A percentile compares a stretch with the other conserved stretches of the same genome.
phyloP scores from a whole-genome alignment of 1,140 invertebrate species.

The Zaprionus ornatus region DNA sequence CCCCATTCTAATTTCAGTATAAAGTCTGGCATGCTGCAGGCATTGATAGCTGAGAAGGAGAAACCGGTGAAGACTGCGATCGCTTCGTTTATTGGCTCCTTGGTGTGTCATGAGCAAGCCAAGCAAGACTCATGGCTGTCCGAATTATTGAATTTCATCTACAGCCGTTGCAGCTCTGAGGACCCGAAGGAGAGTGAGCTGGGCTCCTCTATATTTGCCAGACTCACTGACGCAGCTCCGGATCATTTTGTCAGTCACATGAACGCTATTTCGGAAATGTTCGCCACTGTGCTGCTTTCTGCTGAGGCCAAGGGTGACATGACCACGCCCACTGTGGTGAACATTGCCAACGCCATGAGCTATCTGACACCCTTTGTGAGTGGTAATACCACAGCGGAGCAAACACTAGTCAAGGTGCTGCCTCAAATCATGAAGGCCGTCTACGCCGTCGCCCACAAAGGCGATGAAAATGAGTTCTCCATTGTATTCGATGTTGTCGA shows the following conservation, averaged over 20 bases:
- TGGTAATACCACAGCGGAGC: constrained; percentile 67
- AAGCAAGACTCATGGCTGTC: constrained; percentile 86
- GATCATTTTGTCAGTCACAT: constrained; percentile 81
- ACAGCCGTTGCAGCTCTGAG: constrained; percentile 52
- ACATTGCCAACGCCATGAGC: constrained; percentile 67
- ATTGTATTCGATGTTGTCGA: constrained; percentile 90
- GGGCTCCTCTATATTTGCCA: constrained; percentile 76
- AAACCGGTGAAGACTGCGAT: constrained; percentile 87
- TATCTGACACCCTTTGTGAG: constrained; percentile 72
- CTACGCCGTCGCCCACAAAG: constrained; percentile 84
- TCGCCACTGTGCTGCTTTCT: constrained; percentile 49
- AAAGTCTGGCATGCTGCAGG: constrained; percentile 86
- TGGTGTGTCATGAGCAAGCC: constrained; percentile 89
- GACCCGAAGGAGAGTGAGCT: constrained; percentile 77
- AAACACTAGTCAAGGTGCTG: constrained; percentile 87
- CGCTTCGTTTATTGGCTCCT: constrained; percentile 87
- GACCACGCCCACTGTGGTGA: constrained; percentile 65
- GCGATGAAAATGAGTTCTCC: constrained; percentile 86
- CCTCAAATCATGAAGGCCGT: constrained; percentile 87
- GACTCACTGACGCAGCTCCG: constrained; percentile 70
- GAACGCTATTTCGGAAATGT: constrained; percentile 70
- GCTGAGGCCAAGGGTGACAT: constrained; percentile 64
- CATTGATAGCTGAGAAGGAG: constrained; percentile 86
- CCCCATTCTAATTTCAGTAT: constrained; percentile 83
- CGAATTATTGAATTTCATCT: constrained; percentile 88